These are phyloP conservation scores for Rostratula benghalensis DNA, from an alignment of 2,113 vertebrate species.

Conservation along the genomic window DNA sequence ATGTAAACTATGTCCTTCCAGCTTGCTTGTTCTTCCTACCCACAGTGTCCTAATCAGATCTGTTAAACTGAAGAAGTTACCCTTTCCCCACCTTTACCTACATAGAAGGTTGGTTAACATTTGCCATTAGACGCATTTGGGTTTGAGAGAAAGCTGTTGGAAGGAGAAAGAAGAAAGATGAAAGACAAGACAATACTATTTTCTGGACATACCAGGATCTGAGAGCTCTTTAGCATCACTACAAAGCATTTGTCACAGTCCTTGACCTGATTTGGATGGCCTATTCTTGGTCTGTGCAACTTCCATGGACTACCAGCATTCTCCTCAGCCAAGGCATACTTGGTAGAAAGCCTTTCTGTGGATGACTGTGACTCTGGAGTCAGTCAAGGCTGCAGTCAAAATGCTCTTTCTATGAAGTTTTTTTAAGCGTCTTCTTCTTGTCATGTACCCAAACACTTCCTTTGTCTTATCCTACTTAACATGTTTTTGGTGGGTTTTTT, in stretches of 20 bases:
- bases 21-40: neutral
- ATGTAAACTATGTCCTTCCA: neutral
- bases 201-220: neutral
- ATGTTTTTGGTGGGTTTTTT: neutral
- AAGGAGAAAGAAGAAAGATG: neutral
- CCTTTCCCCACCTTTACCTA: neutral
- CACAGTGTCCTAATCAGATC: neutral
- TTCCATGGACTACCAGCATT: accelerated
- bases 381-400: neutral
- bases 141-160: neutral
- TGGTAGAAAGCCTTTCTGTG: neutral
- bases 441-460: neutral
- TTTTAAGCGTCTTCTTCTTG: neutral
- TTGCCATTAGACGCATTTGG: neutral
- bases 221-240: neutral
- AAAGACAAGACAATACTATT: neutral
- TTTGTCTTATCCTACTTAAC: neutral
- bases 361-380: neutral
- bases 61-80: neutral
- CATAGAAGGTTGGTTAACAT: neutral
- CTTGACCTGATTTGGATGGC: neutral
- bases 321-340: neutral
- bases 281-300: neutral
- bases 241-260: neutral
- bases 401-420: neutral